Evolutionary conservation across 2,888 invertebrate genomes (phyloP).

Genomic region (Pandemis heparana): DNA sequence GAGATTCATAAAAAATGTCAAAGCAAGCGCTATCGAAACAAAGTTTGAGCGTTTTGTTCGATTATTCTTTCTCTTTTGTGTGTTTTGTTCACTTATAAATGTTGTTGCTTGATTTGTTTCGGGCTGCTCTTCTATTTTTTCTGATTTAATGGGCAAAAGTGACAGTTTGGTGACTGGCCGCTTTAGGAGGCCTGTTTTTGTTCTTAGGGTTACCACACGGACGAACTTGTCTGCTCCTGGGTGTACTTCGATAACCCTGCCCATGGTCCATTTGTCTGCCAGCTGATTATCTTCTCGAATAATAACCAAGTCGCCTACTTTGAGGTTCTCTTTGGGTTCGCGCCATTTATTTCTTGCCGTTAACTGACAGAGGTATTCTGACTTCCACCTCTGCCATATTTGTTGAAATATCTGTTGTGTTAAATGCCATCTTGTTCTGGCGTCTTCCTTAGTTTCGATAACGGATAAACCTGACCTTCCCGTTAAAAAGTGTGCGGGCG

Average conservation of each 20-base stretch:
- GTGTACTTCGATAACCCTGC: not conserved
- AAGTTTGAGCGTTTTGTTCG: not conserved
- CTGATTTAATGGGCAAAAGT: not conserved
- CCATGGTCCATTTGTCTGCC: not conserved
- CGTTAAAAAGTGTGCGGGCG: too few relatives aligned
- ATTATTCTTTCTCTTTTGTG: too few relatives aligned
- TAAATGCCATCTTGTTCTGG: constrained; percentile 5
- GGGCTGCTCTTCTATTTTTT: not conserved
- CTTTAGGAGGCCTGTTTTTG: not conserved
- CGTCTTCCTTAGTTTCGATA: not conserved
- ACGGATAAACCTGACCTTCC: not conserved
- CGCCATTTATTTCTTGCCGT: not conserved
- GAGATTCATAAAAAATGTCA: too few relatives aligned
- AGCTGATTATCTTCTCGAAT: not conserved
- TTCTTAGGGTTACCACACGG: not conserved
- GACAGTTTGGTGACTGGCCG: not conserved
- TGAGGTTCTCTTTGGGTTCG: not conserved
- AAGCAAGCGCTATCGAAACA: not conserved
- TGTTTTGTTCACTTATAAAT: too few relatives aligned
- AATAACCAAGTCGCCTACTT: not conserved
- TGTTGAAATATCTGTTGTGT: not conserved
- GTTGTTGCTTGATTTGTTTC: not conserved
- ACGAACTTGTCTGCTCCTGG: not conserved
- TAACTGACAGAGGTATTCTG: not conserved
- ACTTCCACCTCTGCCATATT: not conserved